Evolutionary conservation across 23 tunicate genomes (phyloP).

Genomic region (Styela clava): DNA sequence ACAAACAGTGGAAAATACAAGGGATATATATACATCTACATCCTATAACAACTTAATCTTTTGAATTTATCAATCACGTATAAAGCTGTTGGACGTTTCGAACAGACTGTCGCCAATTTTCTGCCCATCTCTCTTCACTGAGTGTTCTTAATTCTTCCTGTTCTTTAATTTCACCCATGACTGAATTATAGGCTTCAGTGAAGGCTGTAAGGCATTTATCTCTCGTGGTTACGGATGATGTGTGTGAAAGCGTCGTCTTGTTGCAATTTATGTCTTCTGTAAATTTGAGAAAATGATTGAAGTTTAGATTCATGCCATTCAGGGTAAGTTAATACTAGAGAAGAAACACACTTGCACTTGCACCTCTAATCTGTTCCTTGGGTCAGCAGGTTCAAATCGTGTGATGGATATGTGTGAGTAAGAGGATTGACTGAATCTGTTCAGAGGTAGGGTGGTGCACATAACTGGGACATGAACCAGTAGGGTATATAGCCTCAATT

Average conservation of each 20-base stretch:
- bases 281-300: constrained; percentile 9
- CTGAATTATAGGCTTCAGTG: constrained; percentile 16
- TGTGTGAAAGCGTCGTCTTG: constrained; percentile 67
- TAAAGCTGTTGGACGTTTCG: constrained; percentile 49
- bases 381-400: no score
- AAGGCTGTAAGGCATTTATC: constrained; percentile 41
- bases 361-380: no score
- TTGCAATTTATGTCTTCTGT: constrained; percentile 20
- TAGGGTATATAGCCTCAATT: no score
- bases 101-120: constrained; percentile 63
- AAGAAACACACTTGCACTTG: no score
- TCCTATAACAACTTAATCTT: no score
- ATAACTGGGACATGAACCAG: no score
- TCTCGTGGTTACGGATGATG: constrained; percentile 29
- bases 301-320: neutral
- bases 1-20: no score
- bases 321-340: neutral
- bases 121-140: constrained; percentile 54
- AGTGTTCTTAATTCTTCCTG: constrained; percentile 10
- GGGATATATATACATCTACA: no score
- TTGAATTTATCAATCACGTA: no score
- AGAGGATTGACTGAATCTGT: no score
- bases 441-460: no score
- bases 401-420: no score
- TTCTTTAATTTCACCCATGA: constrained; percentile 25